These are phyloP conservation scores for Ianthella basta DNA, from an alignment of 37 sponge, comb jelly and placozoan species.

Conservation along the genomic window DNA sequence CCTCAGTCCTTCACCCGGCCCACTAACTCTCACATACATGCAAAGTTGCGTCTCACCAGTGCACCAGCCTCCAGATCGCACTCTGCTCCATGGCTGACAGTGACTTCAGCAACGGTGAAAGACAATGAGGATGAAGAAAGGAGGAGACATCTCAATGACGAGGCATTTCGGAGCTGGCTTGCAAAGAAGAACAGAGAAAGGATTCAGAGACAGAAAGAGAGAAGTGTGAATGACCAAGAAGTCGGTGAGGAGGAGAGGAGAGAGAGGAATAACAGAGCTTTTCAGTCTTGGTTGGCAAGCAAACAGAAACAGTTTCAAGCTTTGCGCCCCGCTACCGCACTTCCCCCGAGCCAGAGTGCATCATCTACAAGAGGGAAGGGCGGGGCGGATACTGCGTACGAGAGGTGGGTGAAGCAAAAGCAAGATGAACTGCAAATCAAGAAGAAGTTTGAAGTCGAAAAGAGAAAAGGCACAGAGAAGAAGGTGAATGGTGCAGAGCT, in stretches of 20 bases:
- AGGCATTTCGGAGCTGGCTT: slow-evolving; percentile 59
- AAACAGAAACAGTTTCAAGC: slow-evolving; percentile 25
- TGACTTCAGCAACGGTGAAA: neutral
- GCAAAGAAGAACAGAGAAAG: slow-evolving; percentile 43
- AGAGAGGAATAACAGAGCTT: slow-evolving; percentile 35
- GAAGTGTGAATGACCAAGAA: neutral
- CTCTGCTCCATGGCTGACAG: too few species aligned
- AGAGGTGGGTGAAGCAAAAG: slow-evolving; percentile 58
- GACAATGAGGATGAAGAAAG: neutral
- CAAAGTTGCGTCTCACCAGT: too few species aligned
- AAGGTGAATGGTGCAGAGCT: slow-evolving; percentile 23
- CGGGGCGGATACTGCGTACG: neutral
- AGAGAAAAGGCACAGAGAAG: slow-evolving; percentile 19
- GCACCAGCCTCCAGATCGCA: too few species aligned
- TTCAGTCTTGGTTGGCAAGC: slow-evolving; percentile 46
- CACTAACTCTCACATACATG: too few species aligned
- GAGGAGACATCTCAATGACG: slow-evolving; percentile 26
- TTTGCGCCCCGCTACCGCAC: neutral
- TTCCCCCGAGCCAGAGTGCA: too few species aligned
- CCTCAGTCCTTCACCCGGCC: too few species aligned
- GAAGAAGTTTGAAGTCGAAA: neutral
- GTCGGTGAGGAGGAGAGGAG: slow-evolving; percentile 37
- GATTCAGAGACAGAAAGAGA: neutral
- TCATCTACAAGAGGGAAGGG: too few species aligned
- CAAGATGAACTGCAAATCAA: slow-evolving; percentile 24